Conservation (phyloP, 2,888 invertebrate species). For the Drosophila fungiperda region DNA sequence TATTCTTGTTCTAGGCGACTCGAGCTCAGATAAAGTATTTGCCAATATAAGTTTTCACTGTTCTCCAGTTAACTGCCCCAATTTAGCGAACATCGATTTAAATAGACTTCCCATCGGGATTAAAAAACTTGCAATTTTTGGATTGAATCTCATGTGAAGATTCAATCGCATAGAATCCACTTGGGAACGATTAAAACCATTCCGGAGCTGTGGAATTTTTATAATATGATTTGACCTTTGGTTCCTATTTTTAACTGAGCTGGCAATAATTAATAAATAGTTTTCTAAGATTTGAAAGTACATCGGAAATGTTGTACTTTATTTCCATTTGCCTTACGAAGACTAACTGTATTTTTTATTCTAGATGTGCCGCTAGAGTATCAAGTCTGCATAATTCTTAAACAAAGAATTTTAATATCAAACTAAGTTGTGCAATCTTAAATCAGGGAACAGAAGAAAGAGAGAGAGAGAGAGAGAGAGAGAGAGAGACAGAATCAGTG, state of each 20-base stretch:
- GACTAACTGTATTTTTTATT: not conserved
- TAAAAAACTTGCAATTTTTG: not conserved
- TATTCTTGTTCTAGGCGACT: not conserved
- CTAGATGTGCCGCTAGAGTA: not conserved
- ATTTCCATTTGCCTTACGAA: too few species aligned
- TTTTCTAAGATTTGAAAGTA: not conserved
- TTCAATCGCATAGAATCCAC: not conserved
- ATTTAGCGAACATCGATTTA: not conserved
- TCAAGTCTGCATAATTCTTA: not conserved
- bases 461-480: not conserved
- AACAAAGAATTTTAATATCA: not conserved
- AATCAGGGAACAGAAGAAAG: not conserved
- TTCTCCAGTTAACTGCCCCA: not conserved
- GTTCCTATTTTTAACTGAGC: not conserved
- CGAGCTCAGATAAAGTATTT: not conserved
- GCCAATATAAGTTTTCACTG: not conserved
- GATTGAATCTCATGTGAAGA: not conserved
- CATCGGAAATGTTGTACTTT: too few species aligned
- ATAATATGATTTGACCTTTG: not conserved
- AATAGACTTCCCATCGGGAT: not conserved
- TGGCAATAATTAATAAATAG: not conserved
- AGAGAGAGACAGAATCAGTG: not conserved
- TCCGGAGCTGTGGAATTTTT: too few species aligned
- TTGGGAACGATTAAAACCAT: not conserved
- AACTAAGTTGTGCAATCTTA: not conserved